Evolutionary conservation across 2,113 vertebrate genomes (phyloP).

Genomic region (Pomatostomus ruficeps): DNA sequence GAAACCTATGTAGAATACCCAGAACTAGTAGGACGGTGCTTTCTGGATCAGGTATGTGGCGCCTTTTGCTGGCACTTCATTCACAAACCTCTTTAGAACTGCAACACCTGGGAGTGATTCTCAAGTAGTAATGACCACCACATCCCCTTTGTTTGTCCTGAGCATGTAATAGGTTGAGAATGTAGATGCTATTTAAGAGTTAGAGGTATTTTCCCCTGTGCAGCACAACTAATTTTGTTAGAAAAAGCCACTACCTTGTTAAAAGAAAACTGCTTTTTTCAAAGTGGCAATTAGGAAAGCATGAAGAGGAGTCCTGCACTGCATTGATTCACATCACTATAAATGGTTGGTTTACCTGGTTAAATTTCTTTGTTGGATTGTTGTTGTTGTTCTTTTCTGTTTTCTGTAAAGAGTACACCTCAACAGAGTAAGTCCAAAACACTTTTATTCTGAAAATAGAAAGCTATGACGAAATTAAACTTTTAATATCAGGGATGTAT

Average conservation of each 20-base stretch:
- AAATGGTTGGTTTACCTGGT: neutral
- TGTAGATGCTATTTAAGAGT: neutral
- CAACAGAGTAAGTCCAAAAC: neutral
- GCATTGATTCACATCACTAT: neutral
- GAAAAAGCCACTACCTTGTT: neutral
- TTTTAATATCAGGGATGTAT: neutral
- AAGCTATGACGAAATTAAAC: neutral
- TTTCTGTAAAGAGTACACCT: neutral
- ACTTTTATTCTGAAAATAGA: neutral
- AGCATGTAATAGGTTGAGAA: neutral
- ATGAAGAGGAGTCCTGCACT: neutral
- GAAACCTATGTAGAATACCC: slow-evolving; percentile 88
- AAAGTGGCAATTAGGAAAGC: neutral
- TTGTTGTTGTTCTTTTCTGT: neutral
- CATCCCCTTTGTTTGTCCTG: neutral
- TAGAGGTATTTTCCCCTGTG: neutral
- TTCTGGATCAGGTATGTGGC: slow-evolving; percentile 83
- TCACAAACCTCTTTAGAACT: neutral
- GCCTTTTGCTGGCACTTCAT: neutral
- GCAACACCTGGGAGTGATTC: neutral
- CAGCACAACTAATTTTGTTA: neutral
- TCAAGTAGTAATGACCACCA: neutral
- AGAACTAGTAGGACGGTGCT: slow-evolving; percentile 90
- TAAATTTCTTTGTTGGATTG: neutral
- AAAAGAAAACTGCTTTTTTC: neutral